phyloP scores from a whole-genome alignment of 2,888 invertebrate genomes.

The Eupsilia transversa region DNA sequence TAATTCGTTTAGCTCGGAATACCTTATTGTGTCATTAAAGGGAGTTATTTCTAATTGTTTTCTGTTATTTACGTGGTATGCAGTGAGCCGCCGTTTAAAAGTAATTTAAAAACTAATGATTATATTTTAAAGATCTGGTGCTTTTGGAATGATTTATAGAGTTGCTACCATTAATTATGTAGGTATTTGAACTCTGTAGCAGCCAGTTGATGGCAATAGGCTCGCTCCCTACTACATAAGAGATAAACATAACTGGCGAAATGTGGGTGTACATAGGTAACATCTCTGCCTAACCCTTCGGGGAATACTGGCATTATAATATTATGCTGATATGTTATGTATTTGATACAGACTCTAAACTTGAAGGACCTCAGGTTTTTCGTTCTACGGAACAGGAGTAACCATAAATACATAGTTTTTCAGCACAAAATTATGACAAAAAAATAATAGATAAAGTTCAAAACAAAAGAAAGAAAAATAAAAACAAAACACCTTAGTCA shows the following conservation, averaged over 20 bases:
- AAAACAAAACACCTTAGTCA: neutral
- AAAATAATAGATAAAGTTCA: neutral
- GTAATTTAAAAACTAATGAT: neutral
- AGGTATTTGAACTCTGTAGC: neutral
- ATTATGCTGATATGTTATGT: neutral
- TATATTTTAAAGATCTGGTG: neutral
- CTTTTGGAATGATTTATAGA: neutral
- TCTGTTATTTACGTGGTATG: constrained; percentile 12
- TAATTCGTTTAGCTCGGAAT: constrained; percentile 46
- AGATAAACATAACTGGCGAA: neutral
- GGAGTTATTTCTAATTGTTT: constrained; percentile 46
- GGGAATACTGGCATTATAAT: neutral
- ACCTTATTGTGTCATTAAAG: constrained; percentile 32
- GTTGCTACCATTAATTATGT: neutral
- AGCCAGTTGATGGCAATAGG: too few relatives aligned
- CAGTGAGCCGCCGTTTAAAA: neutral
- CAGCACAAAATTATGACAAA: neutral
- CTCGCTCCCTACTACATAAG: neutral
- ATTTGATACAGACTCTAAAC: neutral
- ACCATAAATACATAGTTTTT: neutral
- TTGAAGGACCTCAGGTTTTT: neutral
- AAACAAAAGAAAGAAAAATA: neutral
- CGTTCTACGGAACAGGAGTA: neutral
- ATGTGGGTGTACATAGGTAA: neutral
- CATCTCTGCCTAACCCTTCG: neutral